A percentile compares a stretch with the other conserved stretches of the same genome.
phyloP scores from a whole-genome alignment of 2,113 vertebrate species.

The Taurulus bubalis region DNA sequence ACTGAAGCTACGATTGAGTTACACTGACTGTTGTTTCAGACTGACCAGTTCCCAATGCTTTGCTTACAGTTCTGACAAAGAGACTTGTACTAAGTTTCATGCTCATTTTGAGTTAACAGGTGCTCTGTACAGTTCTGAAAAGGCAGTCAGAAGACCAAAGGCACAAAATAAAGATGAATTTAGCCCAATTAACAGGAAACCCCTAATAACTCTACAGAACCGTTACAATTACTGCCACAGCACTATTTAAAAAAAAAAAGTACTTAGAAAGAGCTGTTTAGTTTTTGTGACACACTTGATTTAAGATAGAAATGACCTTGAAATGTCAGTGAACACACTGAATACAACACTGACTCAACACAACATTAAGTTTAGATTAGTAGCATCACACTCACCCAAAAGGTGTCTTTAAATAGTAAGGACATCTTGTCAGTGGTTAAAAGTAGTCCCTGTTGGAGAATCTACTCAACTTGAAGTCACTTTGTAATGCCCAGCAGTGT shows the following conservation, averaged over 20 bases:
- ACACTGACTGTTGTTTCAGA: background rate
- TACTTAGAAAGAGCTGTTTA: background rate
- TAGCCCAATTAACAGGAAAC: slow-evolving; percentile 37
- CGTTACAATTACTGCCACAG: background rate
- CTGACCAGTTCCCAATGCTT: background rate
- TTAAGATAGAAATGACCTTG: background rate
- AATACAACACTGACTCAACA: slow-evolving; percentile 3
- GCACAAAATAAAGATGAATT: background rate
- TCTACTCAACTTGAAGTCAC: slow-evolving; percentile 3
- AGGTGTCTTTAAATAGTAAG: slow-evolving; percentile 91
- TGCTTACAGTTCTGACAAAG: background rate
- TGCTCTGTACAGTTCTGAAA: background rate
- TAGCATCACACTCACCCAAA: slow-evolving; percentile 84
- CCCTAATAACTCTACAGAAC: background rate
- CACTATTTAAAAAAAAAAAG: background rate
- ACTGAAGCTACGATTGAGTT: background rate
- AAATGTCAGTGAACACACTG: background rate
- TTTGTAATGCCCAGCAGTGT: background rate
- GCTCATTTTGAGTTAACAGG: background rate
- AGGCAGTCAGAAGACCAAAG: slow-evolving; percentile 12
- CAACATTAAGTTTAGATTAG: background rate
- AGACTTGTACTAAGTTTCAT: background rate
- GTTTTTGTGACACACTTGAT: background rate
- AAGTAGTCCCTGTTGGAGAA: slow-evolving; percentile 5
- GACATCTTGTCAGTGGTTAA: slow-evolving; percentile 76